Percentiles rank a stretch among this genome's conserved stretches.
These are phyloP conservation scores for Heteractis magnifica DNA, from an alignment of 92 coral and sea anemone species.

Conservation along the genomic window DNA sequence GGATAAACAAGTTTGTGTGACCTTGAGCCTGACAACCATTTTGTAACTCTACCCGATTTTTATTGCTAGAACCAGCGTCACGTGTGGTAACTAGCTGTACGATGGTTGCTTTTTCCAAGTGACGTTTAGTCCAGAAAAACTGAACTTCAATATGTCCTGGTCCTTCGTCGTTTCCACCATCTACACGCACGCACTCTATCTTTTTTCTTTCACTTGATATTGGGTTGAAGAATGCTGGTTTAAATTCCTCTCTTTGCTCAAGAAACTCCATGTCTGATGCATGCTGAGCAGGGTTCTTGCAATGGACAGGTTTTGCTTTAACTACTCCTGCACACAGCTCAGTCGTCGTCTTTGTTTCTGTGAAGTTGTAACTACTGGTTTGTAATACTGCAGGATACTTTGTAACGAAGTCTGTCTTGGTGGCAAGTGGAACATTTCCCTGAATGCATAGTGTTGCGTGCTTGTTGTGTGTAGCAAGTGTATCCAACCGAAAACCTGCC, in stretches of 20 bases:
- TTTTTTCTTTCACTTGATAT: neutral
- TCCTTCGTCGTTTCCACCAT: constrained; percentile 32
- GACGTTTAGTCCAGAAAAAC: constrained; percentile 31
- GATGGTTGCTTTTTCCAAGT: neutral
- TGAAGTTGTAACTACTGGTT: constrained; percentile 35
- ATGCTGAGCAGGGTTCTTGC: constrained; percentile 38
- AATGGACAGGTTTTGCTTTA: constrained; percentile 34
- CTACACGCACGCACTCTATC: constrained; percentile 24
- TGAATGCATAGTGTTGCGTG: constrained; percentile 3
- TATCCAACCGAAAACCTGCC: constrained; percentile 55
- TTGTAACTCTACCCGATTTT: constrained; percentile 27
- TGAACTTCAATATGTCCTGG: constrained; percentile 30
- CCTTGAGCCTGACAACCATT: constrained; percentile 30
- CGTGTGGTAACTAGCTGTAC: constrained; percentile 12
- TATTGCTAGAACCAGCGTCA: constrained; percentile 11
- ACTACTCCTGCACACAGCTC: constrained; percentile 40
- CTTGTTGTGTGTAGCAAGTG: constrained; percentile 42
- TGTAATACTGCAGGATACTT: constrained; percentile 27
- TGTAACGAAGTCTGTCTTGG: constrained; percentile 27
- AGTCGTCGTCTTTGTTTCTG: constrained; percentile 27
- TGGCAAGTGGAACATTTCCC: constrained; percentile 26
- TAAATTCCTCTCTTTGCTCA: constrained; percentile 13
- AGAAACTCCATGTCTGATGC: constrained; percentile 17
- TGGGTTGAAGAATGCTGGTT: constrained; percentile 24
- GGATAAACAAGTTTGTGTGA: constrained; percentile 22